Base-by-base conservation (phyloP, 2,888 invertebrate species). In the Entomobrya proxima region DNA sequence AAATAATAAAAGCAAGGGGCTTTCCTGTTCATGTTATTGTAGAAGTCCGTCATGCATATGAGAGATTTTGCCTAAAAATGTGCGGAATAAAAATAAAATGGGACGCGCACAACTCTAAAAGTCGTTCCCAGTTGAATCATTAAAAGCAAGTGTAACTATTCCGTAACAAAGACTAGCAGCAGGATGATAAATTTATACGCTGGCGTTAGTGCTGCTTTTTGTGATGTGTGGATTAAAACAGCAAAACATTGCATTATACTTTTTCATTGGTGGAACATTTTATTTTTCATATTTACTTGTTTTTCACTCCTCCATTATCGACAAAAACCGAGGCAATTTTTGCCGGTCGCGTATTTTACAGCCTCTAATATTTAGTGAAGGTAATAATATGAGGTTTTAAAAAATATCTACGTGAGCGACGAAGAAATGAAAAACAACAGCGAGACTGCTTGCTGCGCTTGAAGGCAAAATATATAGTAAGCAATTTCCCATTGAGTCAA, bases 401-500 rank as follows among this genome's bases (percentile, higher is more conserved):
- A 47, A 32, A 32, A 44, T 18, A 82, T 74, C 55, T 81, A 52
- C 58, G 74, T 50, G 69, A 77, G 61, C 47, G 64, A 27, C 24
- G 52, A 76, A 82, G 67, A 84, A 78, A 76, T 58, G 58, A 84
- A 58, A 84, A 78, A 15, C 44, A 44, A 67, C 40, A 76, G 61
- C 44, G 69, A 72, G 74, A 81, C 83, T 76, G 76, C 83, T 82
- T 75, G 82, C 82, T 82, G 82, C 64, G 82, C 82, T 82, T 82
- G 64, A 82, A 82, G 74, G 82, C 75, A 82, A 82, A 82, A 74
- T 58, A 81, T 18, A 75, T 47, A 44, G 72, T 74, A 81, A 75
- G 82, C 82, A 82, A 75, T 82, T 82, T 82, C 75, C 75, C 64
- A 82, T 82, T 75, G 64, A 82, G 82, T 82, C 82, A 74, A 81